These are phyloP conservation scores for Sakesphorus luctuosus DNA, from an alignment of 2,113 vertebrate genomes.

Conservation along the genomic window DNA sequence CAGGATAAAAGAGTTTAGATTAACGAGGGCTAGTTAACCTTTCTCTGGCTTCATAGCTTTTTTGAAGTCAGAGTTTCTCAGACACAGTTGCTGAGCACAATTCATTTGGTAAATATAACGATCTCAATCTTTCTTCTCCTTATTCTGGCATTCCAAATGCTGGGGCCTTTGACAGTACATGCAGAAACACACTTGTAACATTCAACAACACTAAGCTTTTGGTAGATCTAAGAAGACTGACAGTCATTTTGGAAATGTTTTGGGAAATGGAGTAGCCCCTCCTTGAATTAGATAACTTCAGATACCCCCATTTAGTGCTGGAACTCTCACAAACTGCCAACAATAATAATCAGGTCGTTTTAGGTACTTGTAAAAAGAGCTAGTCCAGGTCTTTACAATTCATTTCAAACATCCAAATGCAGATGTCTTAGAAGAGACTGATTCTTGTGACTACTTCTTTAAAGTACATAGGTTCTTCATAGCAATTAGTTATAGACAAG, in stretches of 20 bases:
- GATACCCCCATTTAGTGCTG: neutral
- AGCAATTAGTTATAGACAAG: neutral
- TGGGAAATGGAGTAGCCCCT: neutral
- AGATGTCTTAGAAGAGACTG: neutral
- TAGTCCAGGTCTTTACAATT: neutral
- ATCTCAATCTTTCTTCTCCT: neutral
- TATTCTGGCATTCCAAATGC: neutral
- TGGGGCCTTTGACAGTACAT: neutral
- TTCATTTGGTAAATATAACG: constrained; percentile 25
- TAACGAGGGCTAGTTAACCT: constrained; percentile 51
- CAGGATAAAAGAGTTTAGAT: constrained; percentile 61
- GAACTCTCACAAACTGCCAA: neutral
- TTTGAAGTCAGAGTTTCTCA: constrained; percentile 54
- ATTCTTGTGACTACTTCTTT: neutral
- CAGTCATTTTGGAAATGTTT: neutral
- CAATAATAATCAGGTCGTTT: neutral
- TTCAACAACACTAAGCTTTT: neutral
- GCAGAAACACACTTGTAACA: neutral
- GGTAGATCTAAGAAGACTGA: neutral
- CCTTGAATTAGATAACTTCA: neutral
- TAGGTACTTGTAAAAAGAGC: neutral
- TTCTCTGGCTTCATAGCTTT: constrained; percentile 35
- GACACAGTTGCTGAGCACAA: constrained; percentile 44
- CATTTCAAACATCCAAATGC: neutral
- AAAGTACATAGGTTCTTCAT: neutral